A percentile compares a stretch with the other conserved stretches of the same genome.
Conservation (phyloP, 2,888 invertebrate genomes). For the Doris montereyensis region DNA sequence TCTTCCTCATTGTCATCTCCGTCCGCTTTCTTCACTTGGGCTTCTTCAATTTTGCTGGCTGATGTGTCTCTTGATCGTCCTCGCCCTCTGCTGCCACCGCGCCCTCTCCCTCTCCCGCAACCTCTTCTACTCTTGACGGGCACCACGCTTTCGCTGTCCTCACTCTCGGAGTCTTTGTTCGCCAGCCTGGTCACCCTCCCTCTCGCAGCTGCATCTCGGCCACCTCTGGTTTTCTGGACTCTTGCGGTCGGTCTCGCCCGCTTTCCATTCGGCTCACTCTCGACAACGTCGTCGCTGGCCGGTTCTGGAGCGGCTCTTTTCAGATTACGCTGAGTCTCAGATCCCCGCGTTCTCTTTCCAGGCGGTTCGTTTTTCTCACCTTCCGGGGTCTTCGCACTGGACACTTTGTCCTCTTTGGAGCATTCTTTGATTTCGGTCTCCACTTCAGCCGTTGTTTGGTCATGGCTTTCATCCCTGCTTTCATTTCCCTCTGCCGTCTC, state of each 20-base stretch:
- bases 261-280: conserved; percentile 43
- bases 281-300: conserved; percentile 37
- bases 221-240: conserved; percentile 30
- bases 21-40: not conserved
- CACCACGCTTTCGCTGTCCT: conserved; percentile 40
- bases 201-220: conserved; percentile 32
- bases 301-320: conserved; percentile 43
- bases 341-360: not conserved
- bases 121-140: not conserved
- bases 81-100: not conserved
- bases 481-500: not conserved
- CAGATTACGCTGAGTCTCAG: conserved; percentile 10
- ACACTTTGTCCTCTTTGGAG: too few relatives aligned
- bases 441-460: not conserved
- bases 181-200: conserved; percentile 20
- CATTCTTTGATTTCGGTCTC: not conserved
- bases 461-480: not conserved
- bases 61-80: not conserved
- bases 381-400: not conserved
- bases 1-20: conserved; percentile 3
- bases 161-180: conserved; percentile 16
- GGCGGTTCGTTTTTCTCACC: not conserved
- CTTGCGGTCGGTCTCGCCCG: conserved; percentile 34
- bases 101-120: conserved; percentile 20
- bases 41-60: not conserved